Evolutionary conservation across 1,140 invertebrate genomes (phyloP).

Genomic region (Eufriesea mexicana): DNA sequence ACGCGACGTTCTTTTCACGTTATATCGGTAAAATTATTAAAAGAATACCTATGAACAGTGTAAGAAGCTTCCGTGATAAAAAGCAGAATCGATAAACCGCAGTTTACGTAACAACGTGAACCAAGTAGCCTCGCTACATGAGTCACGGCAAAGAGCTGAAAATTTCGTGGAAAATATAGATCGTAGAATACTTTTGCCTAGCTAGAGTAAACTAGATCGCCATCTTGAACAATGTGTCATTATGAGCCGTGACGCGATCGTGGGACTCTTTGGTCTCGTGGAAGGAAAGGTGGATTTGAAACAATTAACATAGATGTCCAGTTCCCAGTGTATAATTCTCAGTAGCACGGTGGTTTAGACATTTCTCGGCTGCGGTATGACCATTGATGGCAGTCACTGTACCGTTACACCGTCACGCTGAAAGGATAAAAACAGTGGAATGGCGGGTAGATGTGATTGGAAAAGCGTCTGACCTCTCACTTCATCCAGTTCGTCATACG

Average conservation of each 20-base stretch:
- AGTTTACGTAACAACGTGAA: neutral
- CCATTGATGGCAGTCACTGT: slow-evolving; percentile 68
- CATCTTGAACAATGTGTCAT: neutral
- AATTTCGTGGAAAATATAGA: neutral
- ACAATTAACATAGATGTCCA: slow-evolving; percentile 37
- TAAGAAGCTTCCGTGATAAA: neutral
- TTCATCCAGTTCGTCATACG: slow-evolving; percentile 25
- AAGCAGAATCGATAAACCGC: neutral
- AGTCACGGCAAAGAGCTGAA: neutral
- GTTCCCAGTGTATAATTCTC: slow-evolving; percentile 43
- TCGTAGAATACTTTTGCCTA: neutral
- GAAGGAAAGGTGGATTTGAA: neutral
- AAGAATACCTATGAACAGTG: neutral
- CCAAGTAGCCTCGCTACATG: too few relatives aligned
- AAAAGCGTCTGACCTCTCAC: slow-evolving; percentile 50
- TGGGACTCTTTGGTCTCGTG: neutral
- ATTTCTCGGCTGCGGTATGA: slow-evolving; percentile 27
- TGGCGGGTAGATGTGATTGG: slow-evolving; percentile 42
- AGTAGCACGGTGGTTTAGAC: neutral
- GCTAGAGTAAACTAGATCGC: neutral
- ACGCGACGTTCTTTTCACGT: too few relatives aligned
- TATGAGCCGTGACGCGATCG: too few relatives aligned
- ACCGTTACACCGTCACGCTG: slow-evolving; percentile 73
- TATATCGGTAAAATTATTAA: neutral
- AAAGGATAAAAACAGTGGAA: slow-evolving; percentile 67